Evolutionary conservation across 2,797 vertebrate species (phyloP).

Genomic region (Taeniopygia guttata): DNA sequence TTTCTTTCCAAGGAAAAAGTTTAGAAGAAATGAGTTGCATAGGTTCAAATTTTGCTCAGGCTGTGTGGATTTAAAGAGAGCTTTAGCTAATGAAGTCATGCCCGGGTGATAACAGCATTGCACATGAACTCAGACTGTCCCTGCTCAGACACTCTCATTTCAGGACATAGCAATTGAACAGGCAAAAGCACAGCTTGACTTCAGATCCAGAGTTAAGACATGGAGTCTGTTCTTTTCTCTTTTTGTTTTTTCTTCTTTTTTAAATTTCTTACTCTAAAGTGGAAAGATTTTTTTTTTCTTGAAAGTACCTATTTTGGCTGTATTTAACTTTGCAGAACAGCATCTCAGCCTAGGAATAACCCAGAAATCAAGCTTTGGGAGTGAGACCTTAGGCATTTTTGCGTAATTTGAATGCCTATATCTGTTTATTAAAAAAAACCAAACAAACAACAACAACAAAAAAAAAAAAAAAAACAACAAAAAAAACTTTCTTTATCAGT

Average conservation of each 20-base stretch:
- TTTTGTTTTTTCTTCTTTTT: no score
- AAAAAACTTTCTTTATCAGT: neutral
- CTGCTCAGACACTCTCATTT: neutral
- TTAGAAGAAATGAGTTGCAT: neutral
- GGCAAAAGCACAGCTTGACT: neutral
- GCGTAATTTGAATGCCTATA: neutral
- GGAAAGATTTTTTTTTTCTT: neutral
- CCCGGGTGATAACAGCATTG: neutral
- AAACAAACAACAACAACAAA: no score
- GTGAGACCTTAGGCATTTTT: neutral
- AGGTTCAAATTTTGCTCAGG: neutral
- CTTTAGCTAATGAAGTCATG: neutral
- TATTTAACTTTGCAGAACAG: neutral
- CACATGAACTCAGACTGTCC: neutral
- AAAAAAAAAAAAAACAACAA: no score
- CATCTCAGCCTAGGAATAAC: neutral
- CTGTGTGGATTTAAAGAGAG: neutral
- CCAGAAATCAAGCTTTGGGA: neutral
- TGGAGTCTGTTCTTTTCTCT: accelerated
- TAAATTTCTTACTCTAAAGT: neutral
- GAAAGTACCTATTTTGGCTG: neutral
- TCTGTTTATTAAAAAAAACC: neutral
- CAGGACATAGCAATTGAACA: neutral
- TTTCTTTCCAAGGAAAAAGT: neutral
- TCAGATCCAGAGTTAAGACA: neutral